Conservation (phyloP, 2,797 vertebrate genomes). For the Argya squamiceps region DNA sequence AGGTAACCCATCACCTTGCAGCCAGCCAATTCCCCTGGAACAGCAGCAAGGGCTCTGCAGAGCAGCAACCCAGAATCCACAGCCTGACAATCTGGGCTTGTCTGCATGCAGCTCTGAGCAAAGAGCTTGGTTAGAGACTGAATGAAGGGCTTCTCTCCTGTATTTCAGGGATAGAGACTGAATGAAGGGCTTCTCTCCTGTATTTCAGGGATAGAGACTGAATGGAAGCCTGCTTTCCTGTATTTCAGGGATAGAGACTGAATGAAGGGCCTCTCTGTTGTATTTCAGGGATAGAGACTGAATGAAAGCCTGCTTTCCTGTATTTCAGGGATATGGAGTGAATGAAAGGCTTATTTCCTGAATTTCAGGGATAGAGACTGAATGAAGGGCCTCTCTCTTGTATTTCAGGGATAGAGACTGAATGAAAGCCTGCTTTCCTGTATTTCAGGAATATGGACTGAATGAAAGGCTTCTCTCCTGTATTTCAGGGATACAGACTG, state of each 20-base stretch:
- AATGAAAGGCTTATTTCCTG: background rate
- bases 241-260: background rate
- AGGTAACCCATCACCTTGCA: background rate
- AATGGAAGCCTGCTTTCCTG: background rate
- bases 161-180: background rate
- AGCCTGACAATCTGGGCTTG: background rate
- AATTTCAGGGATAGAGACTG: background rate
- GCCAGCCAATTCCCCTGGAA: background rate
- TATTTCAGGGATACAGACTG: background rate
- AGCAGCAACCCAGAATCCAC: background rate
- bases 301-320: background rate
- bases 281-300: background rate
- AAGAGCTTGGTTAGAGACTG: background rate
- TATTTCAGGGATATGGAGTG: background rate
- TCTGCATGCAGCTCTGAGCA: background rate
- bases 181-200: background rate
- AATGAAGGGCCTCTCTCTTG: background rate
- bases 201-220: background rate
- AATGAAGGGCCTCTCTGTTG: background rate
- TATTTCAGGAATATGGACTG: background rate
- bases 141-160: background rate
- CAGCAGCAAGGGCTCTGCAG: background rate
- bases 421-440: background rate
- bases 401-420: background rate
- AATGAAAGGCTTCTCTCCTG: background rate